Evolutionary conservation across 1,140 invertebrate species (phyloP).

Genomic region (Danaus melanippus): DNA sequence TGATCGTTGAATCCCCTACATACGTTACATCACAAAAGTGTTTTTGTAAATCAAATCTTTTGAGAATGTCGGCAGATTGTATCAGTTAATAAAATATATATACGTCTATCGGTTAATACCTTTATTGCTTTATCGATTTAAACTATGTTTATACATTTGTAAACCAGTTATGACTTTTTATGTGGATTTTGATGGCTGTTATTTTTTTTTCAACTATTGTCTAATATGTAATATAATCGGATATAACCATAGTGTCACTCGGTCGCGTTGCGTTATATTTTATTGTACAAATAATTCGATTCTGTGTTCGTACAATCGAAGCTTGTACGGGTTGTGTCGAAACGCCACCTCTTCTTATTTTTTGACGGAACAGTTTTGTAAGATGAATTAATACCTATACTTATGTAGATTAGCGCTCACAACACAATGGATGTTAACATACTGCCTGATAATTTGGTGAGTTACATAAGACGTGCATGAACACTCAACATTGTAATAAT

Average conservation of each 20-base stretch:
- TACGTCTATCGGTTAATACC: conserved; percentile 13
- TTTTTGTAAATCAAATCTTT: conserved; percentile 47
- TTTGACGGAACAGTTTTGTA: conserved; percentile 65
- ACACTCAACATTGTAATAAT: conserved; percentile 58
- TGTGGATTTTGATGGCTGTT: too few relatives aligned
- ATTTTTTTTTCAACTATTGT: too few relatives aligned
- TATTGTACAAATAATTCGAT: conserved; percentile 53
- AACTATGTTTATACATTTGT: conserved; percentile 10
- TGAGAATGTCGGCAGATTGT: conserved; percentile 37
- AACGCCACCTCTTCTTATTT: conserved; percentile 45
- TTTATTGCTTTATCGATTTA: conserved; percentile 13
- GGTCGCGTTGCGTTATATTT: neutral
- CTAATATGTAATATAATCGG: too few relatives aligned
- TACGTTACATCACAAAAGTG: conserved; percentile 39
- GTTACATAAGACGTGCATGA: conserved; percentile 62
- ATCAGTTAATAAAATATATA: conserved; percentile 42
- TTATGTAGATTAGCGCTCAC: conserved; percentile 64
- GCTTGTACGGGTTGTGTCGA: conserved; percentile 43
- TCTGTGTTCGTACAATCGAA: conserved; percentile 42
- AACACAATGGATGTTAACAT: conserved; percentile 65
- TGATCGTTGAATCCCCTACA: conserved; percentile 61
- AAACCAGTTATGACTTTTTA: too few relatives aligned
- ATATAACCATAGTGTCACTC: too few relatives aligned
- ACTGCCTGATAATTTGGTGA: conserved; percentile 58
- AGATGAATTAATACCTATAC: conserved; percentile 69